phyloP scores from a whole-genome alignment of 1,140 invertebrate genomes.

The Arctopsyche grandis region DNA sequence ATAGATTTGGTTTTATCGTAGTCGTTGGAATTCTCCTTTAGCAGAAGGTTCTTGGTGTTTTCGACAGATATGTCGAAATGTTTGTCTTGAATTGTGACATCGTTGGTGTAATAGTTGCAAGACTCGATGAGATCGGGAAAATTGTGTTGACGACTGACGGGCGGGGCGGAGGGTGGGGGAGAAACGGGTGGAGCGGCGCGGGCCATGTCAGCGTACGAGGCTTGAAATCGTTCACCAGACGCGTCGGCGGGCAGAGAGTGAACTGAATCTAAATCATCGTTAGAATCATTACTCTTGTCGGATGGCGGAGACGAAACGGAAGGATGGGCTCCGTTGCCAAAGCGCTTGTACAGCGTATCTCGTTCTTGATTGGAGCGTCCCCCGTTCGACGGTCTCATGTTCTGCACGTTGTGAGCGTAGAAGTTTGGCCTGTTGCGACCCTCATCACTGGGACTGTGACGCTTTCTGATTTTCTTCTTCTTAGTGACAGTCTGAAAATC shows the following conservation, averaged over 20 bases:
- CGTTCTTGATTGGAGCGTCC: conserved; percentile 42
- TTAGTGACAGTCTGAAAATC: conserved; percentile 80
- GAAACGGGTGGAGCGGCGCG: conserved; percentile 63
- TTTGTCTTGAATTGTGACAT: conserved; percentile 51
- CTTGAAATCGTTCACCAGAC: conserved; percentile 63
- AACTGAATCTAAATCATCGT: conserved; percentile 77
- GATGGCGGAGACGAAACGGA: conserved; percentile 71
- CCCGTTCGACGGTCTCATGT: conserved; percentile 27
- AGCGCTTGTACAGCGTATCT: conserved; percentile 48
- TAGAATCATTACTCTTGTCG: conserved; percentile 79
- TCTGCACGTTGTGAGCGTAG: conserved; percentile 37
- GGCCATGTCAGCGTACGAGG: conserved; percentile 80
- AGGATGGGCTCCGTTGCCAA: conserved; percentile 54
- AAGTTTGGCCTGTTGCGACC: conserved; percentile 54
- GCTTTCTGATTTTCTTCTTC: conserved; percentile 76
- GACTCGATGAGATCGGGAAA: conserved; percentile 65
- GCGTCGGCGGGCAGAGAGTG: conserved; percentile 76
- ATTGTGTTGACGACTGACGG: conserved; percentile 57
- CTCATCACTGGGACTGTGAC: conserved; percentile 61
- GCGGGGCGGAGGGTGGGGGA: conserved; percentile 31
- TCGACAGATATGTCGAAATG: conserved; percentile 48
- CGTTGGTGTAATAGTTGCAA: conserved; percentile 62
- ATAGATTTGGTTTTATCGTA: conserved; percentile 32
- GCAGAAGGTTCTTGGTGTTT: conserved; percentile 49
- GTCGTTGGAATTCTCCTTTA: conserved; percentile 34